Conservation (phyloP, 1,140 invertebrate species). For the Himalopsyche phryganea region DNA sequence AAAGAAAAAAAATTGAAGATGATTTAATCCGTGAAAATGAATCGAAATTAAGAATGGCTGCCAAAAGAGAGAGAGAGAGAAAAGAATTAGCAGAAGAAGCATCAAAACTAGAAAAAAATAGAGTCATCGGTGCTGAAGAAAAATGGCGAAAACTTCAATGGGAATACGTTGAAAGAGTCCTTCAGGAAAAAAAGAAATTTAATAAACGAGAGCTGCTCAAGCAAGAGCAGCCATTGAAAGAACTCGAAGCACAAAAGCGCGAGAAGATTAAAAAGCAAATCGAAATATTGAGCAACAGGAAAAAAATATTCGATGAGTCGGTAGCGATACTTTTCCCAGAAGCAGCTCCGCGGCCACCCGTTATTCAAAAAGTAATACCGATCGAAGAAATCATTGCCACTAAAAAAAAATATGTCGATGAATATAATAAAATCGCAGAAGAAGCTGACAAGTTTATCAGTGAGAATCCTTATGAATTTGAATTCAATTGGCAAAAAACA, state of each 20-base stretch:
- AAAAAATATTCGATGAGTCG: constrained; percentile 50
- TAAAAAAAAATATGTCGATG: constrained; percentile 40
- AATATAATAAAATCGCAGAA: constrained; percentile 40
- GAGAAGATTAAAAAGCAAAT: constrained; percentile 48
- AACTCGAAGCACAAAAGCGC: constrained; percentile 45
- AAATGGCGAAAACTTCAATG: constrained; percentile 48
- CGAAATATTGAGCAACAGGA: constrained; percentile 51
- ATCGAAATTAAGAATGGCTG: constrained; percentile 1
- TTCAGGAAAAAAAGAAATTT: constrained; percentile 49
- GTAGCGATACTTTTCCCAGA: constrained; percentile 51
- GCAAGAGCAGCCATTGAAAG: constrained; percentile 47
- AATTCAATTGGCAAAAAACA: constrained; percentile 46
- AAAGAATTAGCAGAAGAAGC: constrained; percentile 44
- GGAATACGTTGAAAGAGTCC: constrained; percentile 47
- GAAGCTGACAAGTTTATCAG: constrained; percentile 37
- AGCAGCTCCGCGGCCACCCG: constrained; percentile 42
- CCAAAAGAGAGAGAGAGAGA: constrained; percentile 38
- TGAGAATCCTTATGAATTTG: constrained; percentile 40
- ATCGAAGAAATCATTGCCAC: constrained; percentile 39
- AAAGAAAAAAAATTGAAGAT: constrained; percentile 45
- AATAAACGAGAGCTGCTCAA: constrained; percentile 46
- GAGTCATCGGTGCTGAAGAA: constrained; percentile 45
- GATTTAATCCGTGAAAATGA: constrained; percentile 40
- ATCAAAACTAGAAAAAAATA: constrained; percentile 37
- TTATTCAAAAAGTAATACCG: constrained; percentile 40